phyloP scores from a whole-genome alignment of 2,113 vertebrate genomes.

The Oncorhynchus keta region DNA sequence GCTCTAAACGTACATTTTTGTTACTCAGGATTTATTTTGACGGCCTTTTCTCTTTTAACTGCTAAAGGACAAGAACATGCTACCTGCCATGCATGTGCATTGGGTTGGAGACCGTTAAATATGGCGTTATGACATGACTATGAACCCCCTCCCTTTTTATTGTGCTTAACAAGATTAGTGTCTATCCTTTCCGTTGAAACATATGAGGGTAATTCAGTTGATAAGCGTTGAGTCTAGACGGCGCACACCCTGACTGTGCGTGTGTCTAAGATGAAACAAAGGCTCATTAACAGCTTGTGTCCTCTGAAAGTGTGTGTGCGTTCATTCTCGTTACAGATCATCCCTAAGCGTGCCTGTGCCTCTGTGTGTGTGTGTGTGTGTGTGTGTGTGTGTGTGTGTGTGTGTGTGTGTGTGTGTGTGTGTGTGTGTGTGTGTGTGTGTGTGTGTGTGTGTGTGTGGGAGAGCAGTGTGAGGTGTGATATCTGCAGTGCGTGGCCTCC shows the following conservation, averaged over 20 bases:
- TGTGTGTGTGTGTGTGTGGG: not conserved
- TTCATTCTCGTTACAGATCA: not conserved
- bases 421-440: not conserved
- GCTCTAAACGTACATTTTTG: not conserved
- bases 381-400: not conserved
- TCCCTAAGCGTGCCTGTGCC: not conserved
- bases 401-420: not conserved
- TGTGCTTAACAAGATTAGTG: conserved; percentile 47
- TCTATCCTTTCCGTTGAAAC: conserved; percentile 37
- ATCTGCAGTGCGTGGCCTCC: not conserved
- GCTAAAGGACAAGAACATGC: conserved; percentile 8
- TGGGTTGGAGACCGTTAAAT: conserved; percentile 31
- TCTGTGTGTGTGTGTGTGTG: not conserved
- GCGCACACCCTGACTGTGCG: not conserved
- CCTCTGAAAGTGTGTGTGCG: not conserved
- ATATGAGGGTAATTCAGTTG: conserved; percentile 38
- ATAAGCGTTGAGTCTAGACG: conserved; percentile 52
- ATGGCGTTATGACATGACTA: conserved; percentile 3
- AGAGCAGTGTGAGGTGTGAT: not conserved
- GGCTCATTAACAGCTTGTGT: not conserved
- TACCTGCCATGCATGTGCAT: not conserved
- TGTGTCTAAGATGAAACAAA: conserved; percentile 3
- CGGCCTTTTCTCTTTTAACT: not conserved
- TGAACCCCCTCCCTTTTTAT: conserved; percentile 10
- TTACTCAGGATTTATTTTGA: conserved; percentile 10